These are phyloP conservation scores for Zaprionus capensis DNA, from an alignment of 1,140 invertebrate species.

Conservation along the genomic window DNA sequence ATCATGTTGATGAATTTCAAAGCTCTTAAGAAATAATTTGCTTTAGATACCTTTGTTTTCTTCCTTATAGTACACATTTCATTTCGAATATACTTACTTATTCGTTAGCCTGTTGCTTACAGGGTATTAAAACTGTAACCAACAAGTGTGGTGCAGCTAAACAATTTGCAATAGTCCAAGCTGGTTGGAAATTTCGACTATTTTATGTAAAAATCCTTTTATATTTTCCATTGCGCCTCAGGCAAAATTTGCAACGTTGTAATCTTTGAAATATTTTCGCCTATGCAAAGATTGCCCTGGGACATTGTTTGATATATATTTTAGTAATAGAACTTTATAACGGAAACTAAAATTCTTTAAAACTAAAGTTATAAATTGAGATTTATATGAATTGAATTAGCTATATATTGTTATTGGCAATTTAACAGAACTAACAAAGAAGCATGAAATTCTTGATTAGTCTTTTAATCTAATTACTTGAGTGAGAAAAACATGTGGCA, in stretches of 20 bases:
- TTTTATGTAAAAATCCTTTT: background rate
- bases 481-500: background rate
- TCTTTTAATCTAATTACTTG: background rate
- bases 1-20: too few relatives aligned
- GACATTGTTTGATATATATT: too few relatives aligned
- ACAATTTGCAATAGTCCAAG: constrained; percentile 6
- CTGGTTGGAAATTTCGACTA: background rate
- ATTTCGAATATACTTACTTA: background rate
- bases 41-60: background rate
- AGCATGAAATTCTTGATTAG: too few relatives aligned
- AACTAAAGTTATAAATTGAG: too few relatives aligned
- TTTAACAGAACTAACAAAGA: too few relatives aligned
- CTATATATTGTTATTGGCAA: too few relatives aligned
- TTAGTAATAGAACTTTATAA: too few relatives aligned
- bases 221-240: background rate
- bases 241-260: background rate
- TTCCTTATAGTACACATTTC: background rate
- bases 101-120: background rate
- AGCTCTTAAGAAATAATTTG: background rate
- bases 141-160: background rate
- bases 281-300: too few relatives aligned
- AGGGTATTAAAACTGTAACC: background rate
- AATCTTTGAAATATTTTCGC: background rate
- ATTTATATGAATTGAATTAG: too few relatives aligned
- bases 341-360: too few relatives aligned